A percentile compares a stretch with the other conserved stretches of the same genome.
phyloP scores from a whole-genome alignment of 2,888 invertebrate species.

The Philopedon plagiatum region DNA sequence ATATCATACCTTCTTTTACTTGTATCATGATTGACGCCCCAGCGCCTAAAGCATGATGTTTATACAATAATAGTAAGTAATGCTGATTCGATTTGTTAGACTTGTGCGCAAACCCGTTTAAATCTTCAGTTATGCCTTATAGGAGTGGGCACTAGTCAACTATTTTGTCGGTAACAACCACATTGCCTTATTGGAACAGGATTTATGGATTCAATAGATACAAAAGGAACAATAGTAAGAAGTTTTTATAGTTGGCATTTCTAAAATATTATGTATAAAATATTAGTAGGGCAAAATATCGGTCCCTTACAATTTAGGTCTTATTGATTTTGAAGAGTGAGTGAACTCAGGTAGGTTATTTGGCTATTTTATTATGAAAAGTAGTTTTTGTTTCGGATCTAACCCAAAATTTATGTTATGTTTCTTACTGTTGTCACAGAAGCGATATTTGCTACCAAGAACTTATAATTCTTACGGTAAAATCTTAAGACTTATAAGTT shows the following conservation, averaged over 20 bases:
- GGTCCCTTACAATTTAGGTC: conserved; percentile 5
- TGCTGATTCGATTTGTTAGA: conserved; percentile 8
- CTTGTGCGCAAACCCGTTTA: neutral
- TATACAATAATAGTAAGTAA: neutral
- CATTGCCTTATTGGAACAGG: conserved; percentile 1
- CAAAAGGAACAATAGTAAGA: conserved; percentile 14
- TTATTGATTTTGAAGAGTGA: conserved; percentile 14
- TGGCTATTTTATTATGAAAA: conserved; percentile 4
- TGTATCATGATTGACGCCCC: no score
- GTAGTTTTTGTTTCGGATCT: neutral
- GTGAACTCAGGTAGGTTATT: conserved; percentile 16
- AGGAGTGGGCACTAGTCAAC: conserved; percentile 2
- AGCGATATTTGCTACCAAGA: no score
- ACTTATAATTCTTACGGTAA: no score
- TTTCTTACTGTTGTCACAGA: neutral
- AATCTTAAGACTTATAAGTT: no score
- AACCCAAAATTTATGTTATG: neutral
- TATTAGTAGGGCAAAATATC: conserved; percentile 10
- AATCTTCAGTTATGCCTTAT: neutral
- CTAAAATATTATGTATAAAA: neutral
- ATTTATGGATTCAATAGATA: conserved; percentile 6
- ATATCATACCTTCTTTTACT: no score
- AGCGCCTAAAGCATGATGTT: neutral
- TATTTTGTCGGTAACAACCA: conserved; percentile 5
- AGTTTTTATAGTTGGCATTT: conserved; percentile 12